A percentile compares a stretch with the other conserved stretches of the same genome.
Evolutionary conservation across 2,888 invertebrate genomes (phyloP).

Genomic region (Dasysyrphus tricinctus): DNA sequence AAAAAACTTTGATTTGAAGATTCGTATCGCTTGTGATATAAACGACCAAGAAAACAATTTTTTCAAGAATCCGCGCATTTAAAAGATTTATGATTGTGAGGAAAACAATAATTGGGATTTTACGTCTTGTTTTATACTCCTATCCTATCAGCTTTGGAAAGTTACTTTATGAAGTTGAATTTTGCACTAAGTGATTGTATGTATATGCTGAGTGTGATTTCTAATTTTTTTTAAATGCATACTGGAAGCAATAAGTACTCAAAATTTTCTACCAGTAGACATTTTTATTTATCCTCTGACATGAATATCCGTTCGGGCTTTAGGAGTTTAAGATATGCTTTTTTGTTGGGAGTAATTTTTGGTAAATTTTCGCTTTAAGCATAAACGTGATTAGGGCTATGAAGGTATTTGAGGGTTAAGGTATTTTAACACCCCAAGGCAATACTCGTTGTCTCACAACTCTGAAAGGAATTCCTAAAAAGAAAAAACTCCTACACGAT

Average conservation of each 20-base stretch:
- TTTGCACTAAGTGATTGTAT: not conserved
- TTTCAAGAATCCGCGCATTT: no score
- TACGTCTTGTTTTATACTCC: not conserved
- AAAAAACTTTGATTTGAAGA: no score
- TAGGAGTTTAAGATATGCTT: conserved; percentile 8
- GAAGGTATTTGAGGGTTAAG: conserved; percentile 40
- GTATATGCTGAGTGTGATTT: not conserved
- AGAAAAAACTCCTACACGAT: not conserved
- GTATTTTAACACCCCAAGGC: conserved; percentile 53
- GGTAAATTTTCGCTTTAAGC: conserved; percentile 22
- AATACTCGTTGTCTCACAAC: conserved; percentile 34
- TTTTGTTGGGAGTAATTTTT: conserved; percentile 3
- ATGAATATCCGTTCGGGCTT: conserved; percentile 19
- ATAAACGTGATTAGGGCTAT: conserved; percentile 5
- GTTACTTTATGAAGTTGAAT: no score
- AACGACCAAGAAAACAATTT: no score
- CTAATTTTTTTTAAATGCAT: not conserved
- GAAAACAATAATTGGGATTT: not conserved
- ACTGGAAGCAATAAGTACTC: not conserved
- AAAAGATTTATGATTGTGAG: not conserved
- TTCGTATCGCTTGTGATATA: no score
- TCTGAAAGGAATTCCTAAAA: conserved; percentile 30
- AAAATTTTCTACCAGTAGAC: not conserved
- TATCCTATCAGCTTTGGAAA: no score
- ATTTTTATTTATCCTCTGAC: conserved; percentile 11